Conservation (phyloP, 2,113 vertebrate genomes). For the Xiphorhynchus elegans region DNA sequence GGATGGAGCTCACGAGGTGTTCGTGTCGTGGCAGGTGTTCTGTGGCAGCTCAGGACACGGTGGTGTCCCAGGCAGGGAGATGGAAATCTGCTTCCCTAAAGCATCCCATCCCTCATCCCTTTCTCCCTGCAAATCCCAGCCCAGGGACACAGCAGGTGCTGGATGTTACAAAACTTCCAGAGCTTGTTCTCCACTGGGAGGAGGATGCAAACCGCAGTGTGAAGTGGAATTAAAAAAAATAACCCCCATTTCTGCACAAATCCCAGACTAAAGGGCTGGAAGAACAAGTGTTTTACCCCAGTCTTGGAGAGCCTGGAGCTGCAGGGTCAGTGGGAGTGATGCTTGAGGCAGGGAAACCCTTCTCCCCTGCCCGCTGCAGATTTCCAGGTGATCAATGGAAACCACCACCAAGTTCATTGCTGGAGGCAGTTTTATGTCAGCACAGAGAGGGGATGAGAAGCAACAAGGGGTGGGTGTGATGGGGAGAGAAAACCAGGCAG, state of each 20-base stretch:
- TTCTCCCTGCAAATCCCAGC: background rate
- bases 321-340: accelerated
- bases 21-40: background rate
- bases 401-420: background rate
- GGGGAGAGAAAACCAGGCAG: background rate
- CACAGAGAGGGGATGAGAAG: background rate
- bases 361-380: background rate
- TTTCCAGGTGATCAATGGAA: background rate
- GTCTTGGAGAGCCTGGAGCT: background rate
- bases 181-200: background rate
- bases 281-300: background rate
- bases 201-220: background rate
- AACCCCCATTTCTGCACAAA: background rate
- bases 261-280: background rate
- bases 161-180: background rate
- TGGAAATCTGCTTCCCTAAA: background rate
- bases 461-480: background rate
- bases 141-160: background rate
- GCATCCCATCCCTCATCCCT: background rate
- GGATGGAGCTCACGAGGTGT: background rate
- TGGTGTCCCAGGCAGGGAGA: background rate
- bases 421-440: background rate
- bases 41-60: background rate
- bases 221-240: background rate
- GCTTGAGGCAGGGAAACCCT: background rate